Evolutionary conservation across 2,888 invertebrate species (phyloP).

Genomic region (Drepanosiphum platanoidis): DNA sequence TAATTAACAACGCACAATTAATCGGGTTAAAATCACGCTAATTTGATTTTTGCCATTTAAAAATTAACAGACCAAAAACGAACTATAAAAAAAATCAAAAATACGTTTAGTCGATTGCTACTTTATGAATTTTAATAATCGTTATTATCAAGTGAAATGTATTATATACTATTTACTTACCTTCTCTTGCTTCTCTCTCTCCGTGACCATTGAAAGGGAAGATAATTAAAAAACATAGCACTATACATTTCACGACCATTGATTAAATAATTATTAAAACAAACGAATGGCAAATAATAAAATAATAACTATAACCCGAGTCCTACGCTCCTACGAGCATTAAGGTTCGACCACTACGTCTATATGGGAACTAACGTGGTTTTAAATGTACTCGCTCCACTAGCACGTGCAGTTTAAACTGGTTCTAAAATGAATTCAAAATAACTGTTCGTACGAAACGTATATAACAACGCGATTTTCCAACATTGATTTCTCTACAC

Average conservation of each 20-base stretch:
- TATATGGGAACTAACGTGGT: constrained; percentile 25
- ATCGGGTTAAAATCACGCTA: not conserved
- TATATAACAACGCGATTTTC: not conserved
- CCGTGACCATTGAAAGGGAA: not conserved
- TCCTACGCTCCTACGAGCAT: not conserved
- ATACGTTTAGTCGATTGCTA: too few relatives aligned
- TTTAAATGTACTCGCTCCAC: not conserved
- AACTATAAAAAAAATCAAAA: too few relatives aligned
- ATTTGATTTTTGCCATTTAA: not conserved
- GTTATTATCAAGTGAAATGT: too few relatives aligned
- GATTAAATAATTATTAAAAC: not conserved
- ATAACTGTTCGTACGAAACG: not conserved
- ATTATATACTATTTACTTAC: constrained; percentile 27
- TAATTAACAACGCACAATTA: not conserved
- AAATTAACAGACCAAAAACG: too few relatives aligned
- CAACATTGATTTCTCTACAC: not conserved
- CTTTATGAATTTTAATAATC: too few relatives aligned
- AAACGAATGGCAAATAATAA: not conserved
- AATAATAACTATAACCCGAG: not conserved
- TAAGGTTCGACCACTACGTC: constrained; percentile 21
- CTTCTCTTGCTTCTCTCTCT: constrained; percentile 1
- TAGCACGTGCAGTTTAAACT: not conserved
- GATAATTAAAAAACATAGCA: not conserved
- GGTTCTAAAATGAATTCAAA: constrained; percentile 10
- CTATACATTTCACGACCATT: not conserved